Evolutionary conservation across 2,888 invertebrate genomes (phyloP).

Genomic region (Gisinianus flammeolus): DNA sequence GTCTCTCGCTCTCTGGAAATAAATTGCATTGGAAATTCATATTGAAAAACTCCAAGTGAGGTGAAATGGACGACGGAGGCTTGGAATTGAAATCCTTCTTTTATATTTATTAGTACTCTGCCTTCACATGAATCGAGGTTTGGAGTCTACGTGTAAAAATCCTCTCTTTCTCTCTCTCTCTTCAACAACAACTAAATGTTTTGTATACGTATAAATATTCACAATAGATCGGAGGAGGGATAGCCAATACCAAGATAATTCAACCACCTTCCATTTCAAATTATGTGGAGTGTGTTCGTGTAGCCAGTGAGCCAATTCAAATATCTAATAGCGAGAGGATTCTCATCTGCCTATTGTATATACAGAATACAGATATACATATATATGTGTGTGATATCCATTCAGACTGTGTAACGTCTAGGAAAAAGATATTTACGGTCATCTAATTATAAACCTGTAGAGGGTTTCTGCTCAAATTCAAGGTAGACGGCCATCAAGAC

Average conservation of each 20-base stretch:
- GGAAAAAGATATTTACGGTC: slow-evolving; percentile 37
- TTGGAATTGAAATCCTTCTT: slow-evolving; percentile 1
- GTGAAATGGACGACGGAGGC: neutral
- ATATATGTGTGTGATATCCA: neutral
- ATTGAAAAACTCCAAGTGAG: neutral
- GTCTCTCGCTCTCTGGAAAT: neutral
- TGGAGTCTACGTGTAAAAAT: slow-evolving; percentile 4
- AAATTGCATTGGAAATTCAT: neutral
- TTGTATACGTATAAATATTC: slow-evolving; percentile 11
- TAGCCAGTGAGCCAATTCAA: too few species aligned
- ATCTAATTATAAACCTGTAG: slow-evolving; percentile 39
- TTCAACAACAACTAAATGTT: slow-evolving; percentile 10
- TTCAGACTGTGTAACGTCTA: slow-evolving; percentile 5
- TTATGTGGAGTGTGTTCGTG: too few species aligned
- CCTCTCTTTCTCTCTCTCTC: neutral
- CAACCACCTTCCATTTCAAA: too few species aligned
- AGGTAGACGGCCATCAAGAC: slow-evolving; percentile 33
- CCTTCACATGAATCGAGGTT: slow-evolving; percentile 26
- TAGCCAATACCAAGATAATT: too few species aligned
- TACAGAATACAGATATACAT: neutral
- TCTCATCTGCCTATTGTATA: too few species aligned
- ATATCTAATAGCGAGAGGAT: too few species aligned
- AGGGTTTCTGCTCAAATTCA: slow-evolving; percentile 27
- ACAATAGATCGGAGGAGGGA: too few species aligned
- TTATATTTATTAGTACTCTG: slow-evolving; percentile 20